Evolutionary conservation across 2,797 vertebrate species (phyloP), one percentile per base, ranked within the genome.

Genomic region (Catharus ustulatus): DNA sequence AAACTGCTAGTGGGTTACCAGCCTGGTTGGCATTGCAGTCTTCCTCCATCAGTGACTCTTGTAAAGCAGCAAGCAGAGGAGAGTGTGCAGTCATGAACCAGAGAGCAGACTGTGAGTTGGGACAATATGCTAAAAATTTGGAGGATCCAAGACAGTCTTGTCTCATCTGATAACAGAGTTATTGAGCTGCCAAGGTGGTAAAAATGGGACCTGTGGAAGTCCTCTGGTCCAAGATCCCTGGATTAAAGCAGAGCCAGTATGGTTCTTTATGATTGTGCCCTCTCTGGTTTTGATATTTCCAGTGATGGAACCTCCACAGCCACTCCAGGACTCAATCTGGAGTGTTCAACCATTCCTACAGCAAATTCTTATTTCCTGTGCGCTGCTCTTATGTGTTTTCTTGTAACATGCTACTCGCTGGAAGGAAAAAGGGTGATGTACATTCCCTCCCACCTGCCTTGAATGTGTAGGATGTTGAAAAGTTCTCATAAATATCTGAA

Each of bases 181-280:
- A 23, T 24, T 64, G 34, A 72, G 61, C 4, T 15, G 18, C 21
- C 17, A 13, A 77, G 34, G 19, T 54, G 75, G 38, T 62, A 58
- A 40, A 85, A n/a, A 51, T 72, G 13, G 46, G 45, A 77, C 23
- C 26, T 63, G 23, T 73, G 36, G 27, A 82, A 73, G 24, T 57
- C 58, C 11, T 73, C 16, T 87, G 40, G 13, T 52, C 38, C 8
- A 76, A 9, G 27, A 4, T 27, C 5, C 3, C 2, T 16, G 49
- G n/a, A 48, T 69, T 57, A 69, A 64, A 78, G 10, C 0, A 1
- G 8, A 27, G 5, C 42, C 19, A 2, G 1, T 10, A 7, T 48
- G 8, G 12, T 43, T 90, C 45, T 52, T 69, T 18, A 43, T 24
- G 15, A 6, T 16, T 74, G 4, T 52, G 32, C 66, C 40, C 21